Evolutionary conservation across 2,797 vertebrate species (phyloP).

Genomic region (Setipinna tenuifilis): DNA sequence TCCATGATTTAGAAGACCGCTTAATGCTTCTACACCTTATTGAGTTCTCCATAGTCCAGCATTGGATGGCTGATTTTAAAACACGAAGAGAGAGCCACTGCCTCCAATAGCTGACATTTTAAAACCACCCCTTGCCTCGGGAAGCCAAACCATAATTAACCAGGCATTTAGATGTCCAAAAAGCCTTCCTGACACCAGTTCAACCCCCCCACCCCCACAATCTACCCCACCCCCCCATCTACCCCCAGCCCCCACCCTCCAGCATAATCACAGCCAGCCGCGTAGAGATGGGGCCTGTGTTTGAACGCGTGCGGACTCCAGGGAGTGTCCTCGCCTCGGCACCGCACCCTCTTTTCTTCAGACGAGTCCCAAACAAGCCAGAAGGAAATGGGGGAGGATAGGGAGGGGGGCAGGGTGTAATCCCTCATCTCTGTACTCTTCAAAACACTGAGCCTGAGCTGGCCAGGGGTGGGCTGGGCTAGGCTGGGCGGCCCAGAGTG

Average conservation of each 20-base stretch:
- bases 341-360: constrained; percentile 41
- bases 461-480: neutral
- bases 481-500: neutral
- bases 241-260: neutral
- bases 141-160: constrained; percentile 17
- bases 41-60: too few species aligned
- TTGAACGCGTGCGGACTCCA: constrained; percentile 26
- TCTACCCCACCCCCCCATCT: neutral
- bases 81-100: neutral
- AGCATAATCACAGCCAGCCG: neutral
- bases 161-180: constrained; percentile 25
- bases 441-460: neutral
- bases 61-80: neutral
- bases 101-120: constrained; percentile 8
- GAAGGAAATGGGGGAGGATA: constrained; percentile 29
- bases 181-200: neutral
- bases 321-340: constrained; percentile 38
- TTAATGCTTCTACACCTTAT: too few species aligned
- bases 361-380: constrained; percentile 38
- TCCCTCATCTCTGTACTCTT: neutral
- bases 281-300: constrained; percentile 20
- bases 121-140: constrained; percentile 13
- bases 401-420: neutral
- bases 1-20: neutral
- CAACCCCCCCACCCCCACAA: neutral